These are phyloP conservation scores for Euura lappo DNA, from an alignment of 1,140 invertebrate species.

Conservation along the genomic window DNA sequence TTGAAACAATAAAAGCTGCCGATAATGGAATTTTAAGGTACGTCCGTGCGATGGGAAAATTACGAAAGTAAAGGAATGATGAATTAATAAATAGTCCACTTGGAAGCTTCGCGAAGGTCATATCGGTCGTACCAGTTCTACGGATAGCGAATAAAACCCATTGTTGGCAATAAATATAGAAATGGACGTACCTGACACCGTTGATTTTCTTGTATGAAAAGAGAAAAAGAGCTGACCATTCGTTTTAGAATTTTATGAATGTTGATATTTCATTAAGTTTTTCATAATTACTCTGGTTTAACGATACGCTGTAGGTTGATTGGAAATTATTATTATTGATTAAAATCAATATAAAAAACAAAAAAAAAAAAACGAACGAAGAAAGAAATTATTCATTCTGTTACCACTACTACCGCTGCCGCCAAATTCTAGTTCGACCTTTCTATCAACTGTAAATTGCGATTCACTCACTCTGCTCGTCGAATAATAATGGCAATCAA, in stretches of 20 bases:
- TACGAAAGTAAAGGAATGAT: not conserved
- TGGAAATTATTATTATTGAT: slow-evolving; percentile 18
- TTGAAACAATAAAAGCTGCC: not conserved
- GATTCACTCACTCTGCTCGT: not conserved
- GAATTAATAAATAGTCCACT: not conserved
- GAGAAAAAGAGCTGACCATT: slow-evolving; percentile 25
- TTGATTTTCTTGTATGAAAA: slow-evolving; percentile 1
- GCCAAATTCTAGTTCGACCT: not conserved
- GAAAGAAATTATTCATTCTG: no score
- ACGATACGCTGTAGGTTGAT: slow-evolving; percentile 12
- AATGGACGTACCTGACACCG: slow-evolving; percentile 5
- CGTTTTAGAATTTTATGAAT: slow-evolving; percentile 39
- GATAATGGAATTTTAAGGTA: slow-evolving; percentile 1
- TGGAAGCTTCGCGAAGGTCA: not conserved
- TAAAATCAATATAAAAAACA: slow-evolving; percentile 3
- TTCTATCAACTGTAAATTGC: not conserved
- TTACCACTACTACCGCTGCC: no score
- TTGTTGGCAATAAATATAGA: slow-evolving; percentile 6
- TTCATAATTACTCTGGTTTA: slow-evolving; percentile 28
- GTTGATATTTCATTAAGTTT: slow-evolving; percentile 39
- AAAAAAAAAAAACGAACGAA: no score
- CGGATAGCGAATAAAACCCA: not conserved
- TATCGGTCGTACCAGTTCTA: not conserved
- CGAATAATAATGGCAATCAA: not conserved
- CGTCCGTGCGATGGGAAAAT: not conserved